Conservation (phyloP, 2,113 vertebrate genomes). For the Gadus macrocephalus region DNA sequence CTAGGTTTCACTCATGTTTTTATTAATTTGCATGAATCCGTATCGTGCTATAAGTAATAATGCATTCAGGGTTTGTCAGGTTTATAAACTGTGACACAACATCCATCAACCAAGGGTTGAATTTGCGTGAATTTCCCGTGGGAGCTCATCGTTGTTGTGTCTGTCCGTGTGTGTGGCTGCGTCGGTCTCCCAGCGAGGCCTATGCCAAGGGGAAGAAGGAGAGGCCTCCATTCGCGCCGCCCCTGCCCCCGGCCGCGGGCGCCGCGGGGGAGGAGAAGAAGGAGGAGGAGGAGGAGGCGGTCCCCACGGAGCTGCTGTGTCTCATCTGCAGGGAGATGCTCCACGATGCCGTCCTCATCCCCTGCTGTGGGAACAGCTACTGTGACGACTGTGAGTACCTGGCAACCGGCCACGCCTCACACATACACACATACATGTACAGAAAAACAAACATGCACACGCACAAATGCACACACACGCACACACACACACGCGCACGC, state of each 20-base stretch:
- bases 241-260: slow-evolving; percentile 71
- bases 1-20: too few species aligned
- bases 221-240: slow-evolving; percentile 85
- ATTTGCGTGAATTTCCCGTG: too few species aligned
- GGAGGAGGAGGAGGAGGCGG: slow-evolving; percentile 82
- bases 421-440: not conserved
- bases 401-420: not conserved
- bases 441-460: not conserved
- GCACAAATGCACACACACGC: not conserved
- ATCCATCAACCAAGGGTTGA: too few species aligned
- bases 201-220: slow-evolving; percentile 97
- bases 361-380: slow-evolving; percentile 97
- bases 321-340: slow-evolving; percentile 93
- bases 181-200: slow-evolving; percentile 74
- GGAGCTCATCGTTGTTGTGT: too few species aligned
- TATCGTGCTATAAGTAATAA: too few species aligned
- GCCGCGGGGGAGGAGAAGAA: slow-evolving; percentile 80
- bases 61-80: too few species aligned
- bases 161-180: too few species aligned
- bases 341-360: slow-evolving; percentile 94
- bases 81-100: too few species aligned
- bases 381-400: slow-evolving; percentile 93
- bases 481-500: too few species aligned
- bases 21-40: too few species aligned
- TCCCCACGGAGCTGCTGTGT: slow-evolving; percentile 90